Evolutionary conservation across 2,888 invertebrate genomes (phyloP), one percentile per base, ranked within the genome.

Genomic region (Drosophila testacea): DNA sequence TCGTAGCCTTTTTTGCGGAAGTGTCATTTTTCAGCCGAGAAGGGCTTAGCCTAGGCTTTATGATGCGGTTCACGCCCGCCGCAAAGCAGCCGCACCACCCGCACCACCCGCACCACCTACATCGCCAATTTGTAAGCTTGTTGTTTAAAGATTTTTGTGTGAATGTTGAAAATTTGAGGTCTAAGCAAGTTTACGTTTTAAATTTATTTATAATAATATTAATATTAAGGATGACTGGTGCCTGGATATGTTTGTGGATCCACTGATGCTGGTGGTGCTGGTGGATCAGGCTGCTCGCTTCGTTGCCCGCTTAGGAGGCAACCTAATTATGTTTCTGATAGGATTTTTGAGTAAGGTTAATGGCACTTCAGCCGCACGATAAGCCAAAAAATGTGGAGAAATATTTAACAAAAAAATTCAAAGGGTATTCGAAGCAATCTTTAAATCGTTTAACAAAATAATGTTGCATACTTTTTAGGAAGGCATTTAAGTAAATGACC

Each of bases 21-120:
- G 89, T 89, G 89, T 85, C 85, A 87, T 89, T 85, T 89, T 80
- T 84, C 89, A 87, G 85, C 64, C 80, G 80, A 82, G 85, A 84
- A 87, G 78, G 88, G 88, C 78, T 87, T 78, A 75, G 88, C 80
- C 68, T 80, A 75, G 76, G 70, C 69, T 84, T 79, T 79, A 75
- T 65, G 81, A 71, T 80, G 83, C 66, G 67, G 75, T 73, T 83
- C 81, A 83, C 69, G 83, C 83, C 75, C 52, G 61, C 73, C 68
- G 57, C 69, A 69, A 68, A 62, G 56, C 57, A 60, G 22, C 48
- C 72, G 28, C 36, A 36, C 16, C 46, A 22, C 16, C 6, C 16
- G 4, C 27, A 5, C 32, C 41, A 32, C 42, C 11, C 41, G 27
- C 50, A 30, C 11, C 27, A 28, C 41, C 27, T 50, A 4, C 47